These are phyloP conservation scores for Trachelus iudaicus DNA, from an alignment of 2,888 invertebrate species.

Conservation along the genomic window DNA sequence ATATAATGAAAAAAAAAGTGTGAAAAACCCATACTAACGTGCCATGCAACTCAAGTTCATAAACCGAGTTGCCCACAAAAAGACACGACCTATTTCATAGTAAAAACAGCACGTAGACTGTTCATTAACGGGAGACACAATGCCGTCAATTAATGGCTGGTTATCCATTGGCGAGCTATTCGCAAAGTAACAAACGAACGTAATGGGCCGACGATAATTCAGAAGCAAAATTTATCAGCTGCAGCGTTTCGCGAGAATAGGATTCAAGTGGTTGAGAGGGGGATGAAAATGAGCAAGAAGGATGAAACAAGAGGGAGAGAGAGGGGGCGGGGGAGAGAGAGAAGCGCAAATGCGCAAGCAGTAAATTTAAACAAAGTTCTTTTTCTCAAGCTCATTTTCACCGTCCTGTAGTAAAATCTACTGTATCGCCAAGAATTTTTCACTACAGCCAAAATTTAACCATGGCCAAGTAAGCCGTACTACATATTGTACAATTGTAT, in stretches of 20 bases:
- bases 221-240: not conserved
- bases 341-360: not conserved
- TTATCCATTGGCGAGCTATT: not conserved
- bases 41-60: not conserved
- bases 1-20: not conserved
- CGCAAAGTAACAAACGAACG: not conserved
- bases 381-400: not conserved
- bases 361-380: not conserved
- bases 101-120: not conserved
- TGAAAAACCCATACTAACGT: not conserved
- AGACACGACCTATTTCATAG: not conserved
- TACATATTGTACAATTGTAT: not conserved
- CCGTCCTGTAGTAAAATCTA: not conserved
- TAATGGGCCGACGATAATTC: not conserved
- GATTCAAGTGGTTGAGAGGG: slow-evolving; percentile 16
- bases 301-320: not conserved
- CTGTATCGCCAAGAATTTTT: not conserved
- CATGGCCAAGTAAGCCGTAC: not conserved
- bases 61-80: not conserved
- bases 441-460: not conserved
- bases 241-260: slow-evolving; percentile 22
- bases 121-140: not conserved
- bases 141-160: not conserved
- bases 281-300: slow-evolving; percentile 4
- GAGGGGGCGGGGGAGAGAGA: not conserved